These are phyloP conservation scores for Drosophila helvetica DNA, from an alignment of 2,888 invertebrate species.

Conservation along the genomic window DNA sequence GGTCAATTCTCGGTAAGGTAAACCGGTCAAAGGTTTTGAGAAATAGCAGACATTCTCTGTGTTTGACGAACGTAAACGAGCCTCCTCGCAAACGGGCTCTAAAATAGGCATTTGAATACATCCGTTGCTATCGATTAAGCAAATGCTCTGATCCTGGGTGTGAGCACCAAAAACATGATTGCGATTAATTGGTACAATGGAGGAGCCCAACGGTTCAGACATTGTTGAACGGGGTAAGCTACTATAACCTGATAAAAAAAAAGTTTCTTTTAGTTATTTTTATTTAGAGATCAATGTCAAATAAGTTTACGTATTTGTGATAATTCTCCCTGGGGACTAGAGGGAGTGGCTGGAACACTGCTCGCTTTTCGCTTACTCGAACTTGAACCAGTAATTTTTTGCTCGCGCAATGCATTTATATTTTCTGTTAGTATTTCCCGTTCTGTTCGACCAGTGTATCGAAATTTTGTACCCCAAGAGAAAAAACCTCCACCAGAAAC, in stretches of 20 bases:
- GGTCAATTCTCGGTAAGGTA: conserved; percentile 90
- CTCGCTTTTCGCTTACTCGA: conserved; percentile 90
- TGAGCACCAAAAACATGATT: conserved; percentile 85
- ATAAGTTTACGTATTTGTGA: conserved; percentile 85
- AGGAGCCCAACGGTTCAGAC: conserved; percentile 87
- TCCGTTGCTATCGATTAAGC: conserved; percentile 51
- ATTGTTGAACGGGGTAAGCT: conserved; percentile 93
- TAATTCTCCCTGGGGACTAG: conserved; percentile 88
- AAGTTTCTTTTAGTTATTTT: conserved; percentile 20
- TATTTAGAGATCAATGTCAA: not conserved
- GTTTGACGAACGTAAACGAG: conserved; percentile 80
- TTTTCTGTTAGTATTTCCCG: conserved; percentile 94
- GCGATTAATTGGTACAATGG: conserved; percentile 75
- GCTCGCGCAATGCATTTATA: conserved; percentile 87
- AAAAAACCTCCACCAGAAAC: conserved; percentile 96
- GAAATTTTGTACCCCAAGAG: conserved; percentile 97
- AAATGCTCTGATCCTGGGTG: conserved; percentile 50
- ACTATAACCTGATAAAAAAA: conserved; percentile 88
- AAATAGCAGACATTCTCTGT: conserved; percentile 72
- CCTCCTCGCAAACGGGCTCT: conserved; percentile 89
- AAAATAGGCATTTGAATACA: conserved; percentile 83
- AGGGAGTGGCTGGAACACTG: conserved; percentile 94
- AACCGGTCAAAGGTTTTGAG: conserved; percentile 83
- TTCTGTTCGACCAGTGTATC: conserved; percentile 96
- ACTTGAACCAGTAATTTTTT: conserved; percentile 86